These are phyloP conservation scores for Plodia interpunctella DNA, from an alignment of 1,140 invertebrate genomes.

Conservation along the genomic window DNA sequence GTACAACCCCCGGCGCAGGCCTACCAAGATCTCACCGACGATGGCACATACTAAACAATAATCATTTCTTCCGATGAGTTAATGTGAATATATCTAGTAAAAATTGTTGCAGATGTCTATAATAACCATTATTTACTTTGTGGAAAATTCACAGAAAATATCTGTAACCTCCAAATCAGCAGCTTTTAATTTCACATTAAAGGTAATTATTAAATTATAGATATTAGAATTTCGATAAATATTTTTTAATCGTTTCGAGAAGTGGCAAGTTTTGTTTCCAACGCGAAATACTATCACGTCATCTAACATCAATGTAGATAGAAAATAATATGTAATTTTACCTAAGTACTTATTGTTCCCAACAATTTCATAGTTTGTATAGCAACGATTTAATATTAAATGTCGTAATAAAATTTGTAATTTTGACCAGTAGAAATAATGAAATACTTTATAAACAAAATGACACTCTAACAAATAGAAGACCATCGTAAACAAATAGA, in stretches of 20 bases:
- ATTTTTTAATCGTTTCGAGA: neutral
- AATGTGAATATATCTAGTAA: neutral
- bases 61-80: neutral
- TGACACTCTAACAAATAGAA: no score
- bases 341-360: neutral
- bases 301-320: constrained; percentile 5
- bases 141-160: no score
- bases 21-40: constrained; percentile 76
- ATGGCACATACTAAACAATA: constrained; percentile 75
- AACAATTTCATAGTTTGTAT: neutral
- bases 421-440: neutral
- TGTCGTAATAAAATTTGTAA: no score
- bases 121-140: neutral
- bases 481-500: no score
- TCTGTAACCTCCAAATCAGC: no score
- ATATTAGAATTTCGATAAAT: neutral
- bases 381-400: neutral
- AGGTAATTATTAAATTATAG: neutral
- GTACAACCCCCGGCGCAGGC: constrained; percentile 79
- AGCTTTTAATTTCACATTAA: no score
- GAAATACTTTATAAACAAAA: no score
- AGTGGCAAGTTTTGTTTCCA: neutral
- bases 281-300: constrained; percentile 12
- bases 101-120: neutral
- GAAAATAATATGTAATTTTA: neutral